Conservation (phyloP, 2,797 vertebrate species). For the Telmatherina bonti region DNA sequence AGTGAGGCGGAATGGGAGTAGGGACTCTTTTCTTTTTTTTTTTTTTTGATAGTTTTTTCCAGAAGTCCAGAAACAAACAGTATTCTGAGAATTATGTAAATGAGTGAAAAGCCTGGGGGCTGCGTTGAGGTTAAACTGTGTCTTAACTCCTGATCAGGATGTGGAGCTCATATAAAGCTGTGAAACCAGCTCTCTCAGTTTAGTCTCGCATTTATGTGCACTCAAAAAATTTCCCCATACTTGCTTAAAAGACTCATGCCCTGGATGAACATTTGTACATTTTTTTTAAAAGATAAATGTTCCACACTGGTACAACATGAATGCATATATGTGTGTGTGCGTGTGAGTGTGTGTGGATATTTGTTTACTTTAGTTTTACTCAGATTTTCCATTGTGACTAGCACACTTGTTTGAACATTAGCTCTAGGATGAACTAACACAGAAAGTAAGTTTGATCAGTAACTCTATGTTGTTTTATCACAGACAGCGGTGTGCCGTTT, state of each 20-base stretch:
- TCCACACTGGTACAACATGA: neutral
- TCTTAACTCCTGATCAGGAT: slow-evolving; percentile 13
- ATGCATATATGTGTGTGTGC: slow-evolving; percentile 2
- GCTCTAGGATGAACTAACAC: slow-evolving; percentile 41
- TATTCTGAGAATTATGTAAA: slow-evolving; percentile 36
- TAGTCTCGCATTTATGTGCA: slow-evolving; percentile 15
- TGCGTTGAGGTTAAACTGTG: slow-evolving; percentile 31
- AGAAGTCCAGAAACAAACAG: slow-evolving; percentile 20
- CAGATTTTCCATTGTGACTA: slow-evolving; percentile 70
- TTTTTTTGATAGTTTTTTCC: slow-evolving; percentile 12
- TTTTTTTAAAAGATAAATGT: neutral
- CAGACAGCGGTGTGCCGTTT: slow-evolving; percentile 35
- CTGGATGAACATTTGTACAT: slow-evolving; percentile 30
- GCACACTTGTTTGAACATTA: slow-evolving; percentile 78
- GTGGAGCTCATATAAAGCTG: slow-evolving; percentile 10
- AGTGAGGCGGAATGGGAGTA: neutral
- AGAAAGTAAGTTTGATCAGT: slow-evolving; percentile 75
- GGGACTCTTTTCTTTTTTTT: too few relatives aligned
- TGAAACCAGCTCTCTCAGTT: slow-evolving; percentile 18
- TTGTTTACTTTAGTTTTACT: slow-evolving; percentile 53
- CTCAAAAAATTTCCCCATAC: slow-evolving; percentile 5
- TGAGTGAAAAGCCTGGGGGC: slow-evolving; percentile 29
- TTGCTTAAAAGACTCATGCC: slow-evolving; percentile 54
- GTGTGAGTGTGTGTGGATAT: slow-evolving; percentile 26
- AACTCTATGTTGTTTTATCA: slow-evolving; percentile 64